A percentile compares a stretch with the other conserved stretches of the same genome.
Conservation (phyloP, 2,113 vertebrate species). For the Trichomycterus rosablanca region DNA sequence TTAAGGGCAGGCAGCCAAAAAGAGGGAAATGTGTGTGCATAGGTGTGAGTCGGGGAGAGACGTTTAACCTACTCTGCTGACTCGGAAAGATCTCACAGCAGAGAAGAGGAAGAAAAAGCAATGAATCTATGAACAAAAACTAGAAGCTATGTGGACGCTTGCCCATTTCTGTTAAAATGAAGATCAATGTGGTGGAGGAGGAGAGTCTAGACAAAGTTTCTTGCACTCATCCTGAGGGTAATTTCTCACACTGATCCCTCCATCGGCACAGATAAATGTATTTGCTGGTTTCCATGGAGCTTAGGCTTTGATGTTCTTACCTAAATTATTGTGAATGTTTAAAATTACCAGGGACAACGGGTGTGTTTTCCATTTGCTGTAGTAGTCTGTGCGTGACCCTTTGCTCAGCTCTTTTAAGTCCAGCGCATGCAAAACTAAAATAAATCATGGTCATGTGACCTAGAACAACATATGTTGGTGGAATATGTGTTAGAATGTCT, state of each 20-base stretch:
- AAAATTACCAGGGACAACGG: background rate
- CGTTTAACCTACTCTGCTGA: slow-evolving; percentile 28
- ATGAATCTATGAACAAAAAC: background rate
- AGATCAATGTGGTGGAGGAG: slow-evolving; percentile 51
- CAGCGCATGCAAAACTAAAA: background rate
- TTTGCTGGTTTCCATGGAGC: background rate
- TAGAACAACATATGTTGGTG: background rate
- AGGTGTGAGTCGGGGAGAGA: background rate
- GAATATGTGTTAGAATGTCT: no score
- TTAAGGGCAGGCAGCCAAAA: slow-evolving; percentile 20
- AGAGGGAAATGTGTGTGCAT: slow-evolving; percentile 5
- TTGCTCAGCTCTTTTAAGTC: background rate
- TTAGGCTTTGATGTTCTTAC: background rate
- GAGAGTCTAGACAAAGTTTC: slow-evolving; percentile 58
- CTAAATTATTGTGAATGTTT: background rate
- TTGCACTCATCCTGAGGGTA: slow-evolving; percentile 33
- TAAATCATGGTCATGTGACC: slow-evolving; percentile 6
- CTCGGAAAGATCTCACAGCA: slow-evolving; percentile 5
- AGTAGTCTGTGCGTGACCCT: background rate
- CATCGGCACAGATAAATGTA: background rate
- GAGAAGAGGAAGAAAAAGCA: background rate
- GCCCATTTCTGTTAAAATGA: slow-evolving; percentile 44
- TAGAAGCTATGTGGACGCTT: background rate
- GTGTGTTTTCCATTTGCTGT: no score
- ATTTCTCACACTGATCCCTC: slow-evolving; percentile 26